These are phyloP conservation scores for Poecile atricapillus DNA, from an alignment of 2,113 vertebrate genomes.

Conservation along the genomic window DNA sequence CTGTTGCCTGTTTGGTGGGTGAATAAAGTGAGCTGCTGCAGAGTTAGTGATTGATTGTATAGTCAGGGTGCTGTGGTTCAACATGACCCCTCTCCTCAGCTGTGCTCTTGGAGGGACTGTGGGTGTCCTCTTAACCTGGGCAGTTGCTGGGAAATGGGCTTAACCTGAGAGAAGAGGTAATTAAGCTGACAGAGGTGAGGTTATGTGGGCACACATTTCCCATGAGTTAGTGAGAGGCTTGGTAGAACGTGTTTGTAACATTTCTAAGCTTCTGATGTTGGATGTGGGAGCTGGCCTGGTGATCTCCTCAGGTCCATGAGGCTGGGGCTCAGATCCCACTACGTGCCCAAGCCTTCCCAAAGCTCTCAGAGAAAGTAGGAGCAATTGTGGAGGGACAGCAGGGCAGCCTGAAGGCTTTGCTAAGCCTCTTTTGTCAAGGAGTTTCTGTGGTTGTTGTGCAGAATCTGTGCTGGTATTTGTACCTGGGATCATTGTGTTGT, in stretches of 20 bases:
- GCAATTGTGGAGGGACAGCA: background rate
- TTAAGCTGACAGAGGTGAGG: background rate
- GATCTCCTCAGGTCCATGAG: fast-evolving
- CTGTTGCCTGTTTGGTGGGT: background rate
- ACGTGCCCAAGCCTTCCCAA: background rate
- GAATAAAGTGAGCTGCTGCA: background rate
- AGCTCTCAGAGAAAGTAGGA: background rate
- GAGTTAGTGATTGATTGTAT: background rate
- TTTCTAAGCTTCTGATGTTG: fast-evolving
- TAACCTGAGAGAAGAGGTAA: background rate
- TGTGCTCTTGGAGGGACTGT: fast-evolving
- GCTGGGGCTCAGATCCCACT: background rate
- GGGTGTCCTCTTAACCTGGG: background rate
- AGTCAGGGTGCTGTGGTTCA: background rate
- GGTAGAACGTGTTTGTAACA: background rate
- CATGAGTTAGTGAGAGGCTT: background rate
- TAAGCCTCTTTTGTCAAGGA: background rate
- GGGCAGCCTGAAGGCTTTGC: background rate
- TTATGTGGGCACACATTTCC: background rate
- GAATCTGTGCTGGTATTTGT: background rate
- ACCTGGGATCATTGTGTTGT: fast-evolving
- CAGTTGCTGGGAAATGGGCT: background rate
- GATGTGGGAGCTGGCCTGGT: background rate
- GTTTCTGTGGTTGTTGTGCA: background rate
- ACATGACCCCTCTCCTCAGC: background rate